Percentiles rank a stretch among this genome's conserved stretches.
Evolutionary conservation across 2,113 vertebrate species (phyloP).

Genomic region (Hepsetus odoe): DNA sequence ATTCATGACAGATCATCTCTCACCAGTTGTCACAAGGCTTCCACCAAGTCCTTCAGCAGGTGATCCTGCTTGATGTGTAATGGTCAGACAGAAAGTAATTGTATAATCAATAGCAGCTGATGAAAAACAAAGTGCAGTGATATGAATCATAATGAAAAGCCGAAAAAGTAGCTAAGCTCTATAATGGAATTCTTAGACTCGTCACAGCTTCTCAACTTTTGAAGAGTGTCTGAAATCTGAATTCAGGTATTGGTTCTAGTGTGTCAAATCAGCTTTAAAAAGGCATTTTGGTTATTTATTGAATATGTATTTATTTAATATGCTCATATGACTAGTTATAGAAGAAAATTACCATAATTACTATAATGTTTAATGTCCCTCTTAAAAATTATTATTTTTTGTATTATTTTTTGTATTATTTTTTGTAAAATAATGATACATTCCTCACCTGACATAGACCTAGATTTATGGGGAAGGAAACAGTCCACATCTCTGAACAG

Average conservation of each 20-base stretch:
- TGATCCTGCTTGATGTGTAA: conserved; percentile 39
- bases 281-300: neutral
- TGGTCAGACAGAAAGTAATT: conserved; percentile 44
- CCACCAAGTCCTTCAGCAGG: conserved; percentile 18
- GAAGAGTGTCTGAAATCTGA: neutral
- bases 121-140: conserved; percentile 39
- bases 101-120: conserved; percentile 43
- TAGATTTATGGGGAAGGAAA: no score
- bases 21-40: conserved; percentile 17
- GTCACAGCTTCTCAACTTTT: neutral
- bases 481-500: no score
- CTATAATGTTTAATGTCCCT: no score
- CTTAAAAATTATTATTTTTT: no score
- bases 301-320: neutral
- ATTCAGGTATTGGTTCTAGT: neutral
- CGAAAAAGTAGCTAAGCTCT: conserved; percentile 18
- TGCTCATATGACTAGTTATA: neutral
- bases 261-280: conserved; percentile 1
- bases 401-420: no score
- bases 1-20: conserved; percentile 28
- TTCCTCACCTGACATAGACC: no score
- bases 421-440: no score
- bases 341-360: no score
- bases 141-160: conserved; percentile 47
- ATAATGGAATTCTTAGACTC: conserved; percentile 28